Base-by-base conservation (phyloP, 2,113 vertebrate genomes). In the Spea multiplicata region DNA sequence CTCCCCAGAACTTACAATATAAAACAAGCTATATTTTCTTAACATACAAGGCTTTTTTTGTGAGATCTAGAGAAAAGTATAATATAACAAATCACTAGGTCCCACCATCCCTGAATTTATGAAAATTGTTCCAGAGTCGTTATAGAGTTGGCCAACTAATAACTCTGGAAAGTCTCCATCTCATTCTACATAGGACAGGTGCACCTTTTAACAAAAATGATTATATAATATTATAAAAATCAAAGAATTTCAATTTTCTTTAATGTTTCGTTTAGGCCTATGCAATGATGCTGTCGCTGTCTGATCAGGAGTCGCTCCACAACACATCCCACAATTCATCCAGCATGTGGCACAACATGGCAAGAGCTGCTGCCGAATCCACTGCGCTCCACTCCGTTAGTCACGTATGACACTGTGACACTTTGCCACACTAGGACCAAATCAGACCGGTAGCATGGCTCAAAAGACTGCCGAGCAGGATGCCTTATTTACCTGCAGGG, bases 231-330 rank as follows among this genome's bases (percentile, higher is more conserved):
- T 30, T 30, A 30, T 30, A 30, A 30, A 30, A 30, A 30, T 30
- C 30, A 2, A 30, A 30, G 30, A 1, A 30, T 30, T 30, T 30
- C 30, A 30, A 30, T 30, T 30, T 78, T 86, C 72, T 84, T 69
- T 4, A 55, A 85, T 71, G 46, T 83, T 77, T 69, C 83, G 76
- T 44, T 7, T 83, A 99, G 97, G 96, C 97, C 0, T 98, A 98
- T 2, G 95, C 97, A 82, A 98, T 99, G 97, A 99, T 99, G 97
- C 88, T 99, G 82, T 98, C 97, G 64, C 87, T 98, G 86, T 94
- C 97, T 0, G 97, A 99, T 83, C 98, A 99, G 89, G 97, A 99
- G 85, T 90, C 95, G 81, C 94, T 99, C 75, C 96, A 96, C 83
- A 85, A 95, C 0, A 75, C 95, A 78, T 84, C 94, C 86, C 96